These are phyloP conservation scores for Chaetodon trifasciatus DNA, from an alignment of 2,797 vertebrate species.

Conservation along the genomic window DNA sequence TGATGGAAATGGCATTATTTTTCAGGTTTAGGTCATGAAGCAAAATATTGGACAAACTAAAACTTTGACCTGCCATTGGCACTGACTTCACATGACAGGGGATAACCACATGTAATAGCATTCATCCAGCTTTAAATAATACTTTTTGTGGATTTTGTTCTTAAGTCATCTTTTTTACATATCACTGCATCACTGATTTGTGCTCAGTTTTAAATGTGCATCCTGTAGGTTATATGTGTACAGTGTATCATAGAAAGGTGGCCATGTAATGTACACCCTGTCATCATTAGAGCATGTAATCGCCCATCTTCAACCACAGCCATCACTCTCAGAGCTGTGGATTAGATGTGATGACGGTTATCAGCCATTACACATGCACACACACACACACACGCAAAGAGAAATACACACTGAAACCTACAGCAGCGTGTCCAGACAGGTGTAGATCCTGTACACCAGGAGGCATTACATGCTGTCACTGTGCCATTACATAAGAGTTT, in stretches of 20 bases:
- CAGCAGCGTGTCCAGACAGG: slow-evolving; percentile 56
- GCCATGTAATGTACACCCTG: slow-evolving; percentile 32
- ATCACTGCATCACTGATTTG: not conserved
- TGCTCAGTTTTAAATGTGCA: not conserved
- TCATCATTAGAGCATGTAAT: slow-evolving; percentile 55
- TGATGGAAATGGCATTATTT: too few species aligned
- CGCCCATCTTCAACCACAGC: slow-evolving; percentile 43
- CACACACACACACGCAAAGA: slow-evolving; percentile 23
- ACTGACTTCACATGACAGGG: too few species aligned
- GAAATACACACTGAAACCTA: slow-evolving; percentile 25
- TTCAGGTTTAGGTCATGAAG: too few species aligned
- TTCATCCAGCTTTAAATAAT: not conserved
- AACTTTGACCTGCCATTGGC: too few species aligned
- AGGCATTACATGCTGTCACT: slow-evolving; percentile 55
- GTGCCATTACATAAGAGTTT: slow-evolving; percentile 72
- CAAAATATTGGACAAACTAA: too few species aligned
- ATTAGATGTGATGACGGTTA: slow-evolving; percentile 58
- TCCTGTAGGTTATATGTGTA: not conserved
- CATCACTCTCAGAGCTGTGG: slow-evolving; percentile 43
- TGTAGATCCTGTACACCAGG: slow-evolving; percentile 31
- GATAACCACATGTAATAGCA: too few species aligned
- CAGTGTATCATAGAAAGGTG: slow-evolving; percentile 12
- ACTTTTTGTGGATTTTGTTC: not conserved
- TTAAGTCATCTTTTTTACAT: not conserved
- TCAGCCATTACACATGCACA: slow-evolving; percentile 36